phyloP scores from a whole-genome alignment of 2,113 vertebrate genomes.

The Gambusia affinis region DNA sequence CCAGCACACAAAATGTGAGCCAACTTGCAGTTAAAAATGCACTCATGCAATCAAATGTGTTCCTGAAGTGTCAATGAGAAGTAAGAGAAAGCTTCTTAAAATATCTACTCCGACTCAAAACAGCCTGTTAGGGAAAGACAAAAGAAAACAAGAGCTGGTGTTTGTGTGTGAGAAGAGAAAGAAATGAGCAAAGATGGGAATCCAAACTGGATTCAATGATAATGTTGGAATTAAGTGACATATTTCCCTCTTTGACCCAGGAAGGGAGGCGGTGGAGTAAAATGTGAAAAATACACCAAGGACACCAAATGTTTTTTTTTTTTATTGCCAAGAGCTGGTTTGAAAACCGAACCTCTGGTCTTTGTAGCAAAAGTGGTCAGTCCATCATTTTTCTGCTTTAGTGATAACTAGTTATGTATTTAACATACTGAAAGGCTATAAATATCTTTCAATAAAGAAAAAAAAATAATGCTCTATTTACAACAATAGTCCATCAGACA shows the following conservation, averaged over 20 bases:
- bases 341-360: too few relatives aligned
- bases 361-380: too few relatives aligned
- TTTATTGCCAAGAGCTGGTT: background rate
- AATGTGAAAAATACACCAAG: background rate
- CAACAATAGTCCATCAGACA: too few relatives aligned
- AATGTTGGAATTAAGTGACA: background rate
- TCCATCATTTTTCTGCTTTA: too few relatives aligned
- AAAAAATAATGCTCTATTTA: too few relatives aligned
- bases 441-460: too few relatives aligned
- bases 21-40: background rate
- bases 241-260: background rate
- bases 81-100: constrained; percentile 4
- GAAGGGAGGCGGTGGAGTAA: background rate
- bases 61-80: background rate
- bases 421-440: too few relatives aligned
- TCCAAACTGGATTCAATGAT: background rate
- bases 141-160: background rate
- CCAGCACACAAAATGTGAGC: background rate
- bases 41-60: background rate
- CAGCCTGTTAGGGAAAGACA: background rate
- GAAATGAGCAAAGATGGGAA: background rate
- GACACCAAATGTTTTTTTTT: background rate
- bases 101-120: background rate
- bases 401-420: too few relatives aligned
- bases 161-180: background rate